Evolutionary conservation across 1,140 invertebrate species (phyloP), one percentile per base, ranked within the genome.

Genomic region (Eupristina koningsbergeri): DNA sequence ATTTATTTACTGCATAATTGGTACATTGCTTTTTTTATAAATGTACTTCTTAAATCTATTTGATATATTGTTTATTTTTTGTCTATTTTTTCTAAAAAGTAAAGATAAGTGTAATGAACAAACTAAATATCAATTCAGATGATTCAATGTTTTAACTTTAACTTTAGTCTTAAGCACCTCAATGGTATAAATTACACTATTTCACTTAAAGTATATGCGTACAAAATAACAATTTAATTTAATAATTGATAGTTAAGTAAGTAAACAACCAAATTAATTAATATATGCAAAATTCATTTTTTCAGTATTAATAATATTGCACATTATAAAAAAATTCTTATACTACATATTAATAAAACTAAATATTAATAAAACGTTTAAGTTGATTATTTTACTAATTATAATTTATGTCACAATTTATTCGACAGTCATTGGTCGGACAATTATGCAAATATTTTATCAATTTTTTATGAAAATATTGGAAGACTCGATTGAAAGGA

Each of bases 381-480:
- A 41, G 22, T 22, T 71, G n/a, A 41, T 71, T 8, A 41, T n/a
- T 71, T 71, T 41, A 71, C 26, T 41, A 41, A 71, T 71, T 41
- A 41, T 41, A 71, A 71, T 22, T 5, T 41, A 9, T 6, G 7
- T 71, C 22, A n/a, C 41, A 71, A 71, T 71, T 71, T 71, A 41
- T 41, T 71, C 11, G 67, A 41, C 67, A 71, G 67, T 71, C 7
- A n/a, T n/a, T 36, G n/a, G 22, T 1, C 67, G 41, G 36, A 41
- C 36, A 31, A 71, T n/a, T 41, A 41, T 71, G 7, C 34, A 71
- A 71, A 71, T 41, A 41, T 71, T 64, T 64, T 34, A 64, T 64
- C 63, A 64, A 64, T 34, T 63, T 63, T 63, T 64, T 64, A 64
- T 64, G 9, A 64, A 64, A 64, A 13, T 34, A 64, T 64, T 34